Evolutionary conservation across 2,113 vertebrate species (phyloP).

Genomic region (Malaclemys terrapin): DNA sequence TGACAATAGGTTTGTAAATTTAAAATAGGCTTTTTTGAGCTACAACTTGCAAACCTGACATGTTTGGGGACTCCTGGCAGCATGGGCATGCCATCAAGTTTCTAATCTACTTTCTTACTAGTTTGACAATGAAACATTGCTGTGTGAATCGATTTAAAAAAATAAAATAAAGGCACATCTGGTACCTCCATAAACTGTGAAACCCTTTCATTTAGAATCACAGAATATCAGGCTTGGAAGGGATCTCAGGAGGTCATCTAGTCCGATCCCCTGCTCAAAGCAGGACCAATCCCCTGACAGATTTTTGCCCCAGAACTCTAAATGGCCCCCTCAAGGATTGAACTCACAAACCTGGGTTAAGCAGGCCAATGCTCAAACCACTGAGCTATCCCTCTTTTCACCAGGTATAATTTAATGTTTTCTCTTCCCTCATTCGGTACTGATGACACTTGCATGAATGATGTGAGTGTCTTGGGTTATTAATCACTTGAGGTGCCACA

Average conservation of each 20-base stretch:
- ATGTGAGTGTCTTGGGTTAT: accelerated
- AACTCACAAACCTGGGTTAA: too few species aligned
- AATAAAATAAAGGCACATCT: neutral
- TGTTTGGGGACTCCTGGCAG: accelerated
- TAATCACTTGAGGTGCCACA: neutral
- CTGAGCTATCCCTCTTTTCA: neutral
- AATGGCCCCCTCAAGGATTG: too few species aligned
- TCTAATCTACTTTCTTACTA: neutral
- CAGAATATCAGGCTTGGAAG: too few species aligned
- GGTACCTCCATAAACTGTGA: neutral
- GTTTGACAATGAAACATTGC: neutral
- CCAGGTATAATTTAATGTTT: too few species aligned
- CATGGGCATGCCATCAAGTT: accelerated
- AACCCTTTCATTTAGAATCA: too few species aligned
- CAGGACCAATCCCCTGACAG: too few species aligned
- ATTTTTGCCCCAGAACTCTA: too few species aligned
- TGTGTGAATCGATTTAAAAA: neutral
- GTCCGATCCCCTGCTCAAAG: too few species aligned
- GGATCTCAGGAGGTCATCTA: too few species aligned
- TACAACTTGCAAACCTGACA: accelerated
- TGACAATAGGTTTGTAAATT: too few species aligned
- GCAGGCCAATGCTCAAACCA: too few species aligned
- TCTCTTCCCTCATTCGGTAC: neutral
- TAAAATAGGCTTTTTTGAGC: neutral
- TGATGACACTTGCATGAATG: accelerated